A percentile compares a stretch with the other conserved stretches of the same genome.
These are phyloP conservation scores for Anoura caudifer DNA, from an alignment of 2,113 vertebrate genomes.

Conservation along the genomic window DNA sequence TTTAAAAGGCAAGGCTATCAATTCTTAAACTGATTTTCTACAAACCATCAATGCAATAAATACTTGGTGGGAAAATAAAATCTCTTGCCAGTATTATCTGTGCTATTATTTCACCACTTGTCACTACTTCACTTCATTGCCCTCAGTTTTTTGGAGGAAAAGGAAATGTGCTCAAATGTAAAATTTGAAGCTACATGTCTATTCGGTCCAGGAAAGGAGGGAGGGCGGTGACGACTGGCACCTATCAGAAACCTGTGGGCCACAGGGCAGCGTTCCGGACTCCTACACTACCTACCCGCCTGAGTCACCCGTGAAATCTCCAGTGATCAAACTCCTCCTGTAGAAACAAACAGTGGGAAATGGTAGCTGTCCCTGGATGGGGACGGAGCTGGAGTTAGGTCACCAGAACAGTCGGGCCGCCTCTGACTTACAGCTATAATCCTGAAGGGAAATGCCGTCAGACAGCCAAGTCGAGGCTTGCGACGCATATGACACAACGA, in stretches of 20 bases:
- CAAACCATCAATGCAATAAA: neutral
- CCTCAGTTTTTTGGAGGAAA: neutral
- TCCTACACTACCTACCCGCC: neutral
- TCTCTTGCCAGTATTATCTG: neutral
- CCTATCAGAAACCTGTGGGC: neutral
- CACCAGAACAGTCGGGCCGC: rapidly evolving
- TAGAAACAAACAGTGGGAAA: neutral
- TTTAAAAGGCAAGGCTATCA: neutral
- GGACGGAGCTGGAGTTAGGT: neutral
- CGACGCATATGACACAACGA: rapidly evolving
- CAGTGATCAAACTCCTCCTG: neutral
- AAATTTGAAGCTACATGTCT: neutral
- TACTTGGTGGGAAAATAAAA: neutral
- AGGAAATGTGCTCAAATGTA: neutral
- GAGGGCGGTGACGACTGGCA: rapidly evolving
- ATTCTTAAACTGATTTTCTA: neutral
- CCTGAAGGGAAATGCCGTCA: neutral
- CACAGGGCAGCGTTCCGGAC: rapidly evolving
- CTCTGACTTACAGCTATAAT: neutral
- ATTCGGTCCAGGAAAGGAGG: neutral
- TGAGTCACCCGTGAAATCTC: neutral
- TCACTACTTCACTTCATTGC: neutral
- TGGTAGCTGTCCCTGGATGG: neutral
- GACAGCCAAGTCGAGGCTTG: neutral
- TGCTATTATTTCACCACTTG: neutral